phyloP scores from a whole-genome alignment of 2,113 vertebrate genomes.

The Pontoporia blainvillei region DNA sequence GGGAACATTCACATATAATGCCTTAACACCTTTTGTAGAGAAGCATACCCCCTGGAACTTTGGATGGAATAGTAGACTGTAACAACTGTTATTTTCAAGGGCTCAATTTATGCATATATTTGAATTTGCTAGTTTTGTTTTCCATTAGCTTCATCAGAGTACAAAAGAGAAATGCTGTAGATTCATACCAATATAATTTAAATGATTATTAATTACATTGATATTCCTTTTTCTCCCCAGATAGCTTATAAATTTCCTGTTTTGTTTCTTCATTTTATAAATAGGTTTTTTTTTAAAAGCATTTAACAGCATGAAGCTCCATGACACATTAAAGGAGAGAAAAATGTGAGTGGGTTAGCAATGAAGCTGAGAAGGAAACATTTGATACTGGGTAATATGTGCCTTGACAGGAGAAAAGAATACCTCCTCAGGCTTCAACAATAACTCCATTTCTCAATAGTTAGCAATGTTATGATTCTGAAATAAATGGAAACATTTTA shows the following conservation, averaged over 20 bases:
- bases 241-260: conserved; percentile 30
- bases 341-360: conserved; percentile 5
- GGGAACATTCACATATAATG: neutral
- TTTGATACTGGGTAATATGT: neutral
- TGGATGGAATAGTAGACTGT: neutral
- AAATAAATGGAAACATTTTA: conserved; percentile 32
- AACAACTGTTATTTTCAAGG: conserved; percentile 1
- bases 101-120: neutral
- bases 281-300: neutral
- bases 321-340: conserved; percentile 4
- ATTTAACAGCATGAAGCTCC: conserved; percentile 9
- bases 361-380: neutral
- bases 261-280: neutral
- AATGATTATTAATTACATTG: neutral
- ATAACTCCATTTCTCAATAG: conserved; percentile 8
- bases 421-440: conserved; percentile 17
- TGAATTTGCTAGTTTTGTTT: conserved; percentile 35
- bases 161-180: neutral
- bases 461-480: conserved; percentile 20
- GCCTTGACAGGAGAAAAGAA: conserved; percentile 18
- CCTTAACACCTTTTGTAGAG: neutral
- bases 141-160: neutral
- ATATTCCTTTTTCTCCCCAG: neutral
- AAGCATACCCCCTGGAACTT: neutral
- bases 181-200: conserved; percentile 36